A percentile compares a stretch with the other conserved stretches of the same genome.
Evolutionary conservation across 2,888 invertebrate species (phyloP).

Genomic region (Xestia ashworthii): DNA sequence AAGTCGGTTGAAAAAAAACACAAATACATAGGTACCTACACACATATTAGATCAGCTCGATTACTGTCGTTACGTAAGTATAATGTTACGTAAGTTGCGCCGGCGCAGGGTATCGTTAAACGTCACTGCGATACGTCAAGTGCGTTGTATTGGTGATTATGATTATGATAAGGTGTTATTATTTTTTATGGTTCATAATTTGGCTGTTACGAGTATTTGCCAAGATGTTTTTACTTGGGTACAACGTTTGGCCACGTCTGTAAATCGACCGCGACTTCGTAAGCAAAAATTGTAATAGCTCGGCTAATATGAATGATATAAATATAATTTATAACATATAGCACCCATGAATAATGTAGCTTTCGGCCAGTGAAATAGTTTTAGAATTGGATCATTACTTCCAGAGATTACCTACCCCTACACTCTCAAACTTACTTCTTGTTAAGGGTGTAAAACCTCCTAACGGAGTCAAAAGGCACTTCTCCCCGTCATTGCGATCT

Average conservation of each 20-base stretch:
- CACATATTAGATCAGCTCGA: constrained; percentile 32
- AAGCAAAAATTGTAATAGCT: no score
- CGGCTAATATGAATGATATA: no score
- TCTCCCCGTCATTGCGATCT: no score
- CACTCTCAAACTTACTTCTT: no score
- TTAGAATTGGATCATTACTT: no score
- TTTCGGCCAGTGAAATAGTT: background rate
- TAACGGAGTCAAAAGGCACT: no score
- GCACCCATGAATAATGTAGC: no score
- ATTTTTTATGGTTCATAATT: background rate
- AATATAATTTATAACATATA: no score
- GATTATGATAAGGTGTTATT: constrained; percentile 1
- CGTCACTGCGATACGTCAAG: constrained; percentile 47
- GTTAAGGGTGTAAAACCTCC: no score
- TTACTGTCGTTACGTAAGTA: constrained; percentile 43
- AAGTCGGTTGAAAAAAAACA: no score
- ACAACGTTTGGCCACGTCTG: constrained; percentile 1
- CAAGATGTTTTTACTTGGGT: background rate
- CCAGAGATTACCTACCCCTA: no score
- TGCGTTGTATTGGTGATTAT: constrained; percentile 15
- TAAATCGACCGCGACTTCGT: no score
- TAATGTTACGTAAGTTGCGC: constrained; percentile 37
- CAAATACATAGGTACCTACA: constrained; percentile 1
- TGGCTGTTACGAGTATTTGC: background rate
- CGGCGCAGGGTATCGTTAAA: constrained; percentile 18